Evolutionary conservation across 2,888 invertebrate species (phyloP).

Genomic region (Philonicus albiceps): DNA sequence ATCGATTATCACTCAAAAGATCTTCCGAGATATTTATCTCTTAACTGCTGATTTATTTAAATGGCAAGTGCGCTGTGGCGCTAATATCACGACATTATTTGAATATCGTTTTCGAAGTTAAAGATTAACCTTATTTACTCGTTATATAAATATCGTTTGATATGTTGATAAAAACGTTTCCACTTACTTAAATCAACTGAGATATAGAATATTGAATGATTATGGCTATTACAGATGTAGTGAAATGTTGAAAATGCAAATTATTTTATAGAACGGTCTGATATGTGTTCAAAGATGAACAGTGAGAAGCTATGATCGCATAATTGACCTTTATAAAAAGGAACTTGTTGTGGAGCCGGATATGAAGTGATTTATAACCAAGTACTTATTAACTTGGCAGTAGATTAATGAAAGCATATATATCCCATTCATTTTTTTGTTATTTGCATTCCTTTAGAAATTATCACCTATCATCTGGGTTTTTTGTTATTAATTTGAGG

Average conservation of each 20-base stretch:
- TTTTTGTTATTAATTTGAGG: not conserved
- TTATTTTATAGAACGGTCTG: not conserved
- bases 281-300: not conserved
- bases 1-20: not conserved
- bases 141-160: not conserved
- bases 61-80: not conserved
- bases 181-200: not conserved
- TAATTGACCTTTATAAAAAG: not conserved
- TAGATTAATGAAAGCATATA: not conserved
- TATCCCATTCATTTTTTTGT: not conserved
- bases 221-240: not conserved
- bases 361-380: not conserved
- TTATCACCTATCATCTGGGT: not conserved
- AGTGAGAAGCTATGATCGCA: not conserved
- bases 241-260: not conserved
- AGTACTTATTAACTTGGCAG: not conserved
- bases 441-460: not conserved
- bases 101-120: not conserved
- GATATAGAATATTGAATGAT: not conserved
- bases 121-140: not conserved
- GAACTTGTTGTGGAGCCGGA: not conserved
- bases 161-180: not conserved
- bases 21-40: not conserved
- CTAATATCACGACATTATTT: not conserved
- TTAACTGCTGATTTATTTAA: not conserved